Evolutionary conservation across 2,888 invertebrate species (phyloP), one percentile per base, ranked within the genome.

Genomic region (Melieria omissa): DNA sequence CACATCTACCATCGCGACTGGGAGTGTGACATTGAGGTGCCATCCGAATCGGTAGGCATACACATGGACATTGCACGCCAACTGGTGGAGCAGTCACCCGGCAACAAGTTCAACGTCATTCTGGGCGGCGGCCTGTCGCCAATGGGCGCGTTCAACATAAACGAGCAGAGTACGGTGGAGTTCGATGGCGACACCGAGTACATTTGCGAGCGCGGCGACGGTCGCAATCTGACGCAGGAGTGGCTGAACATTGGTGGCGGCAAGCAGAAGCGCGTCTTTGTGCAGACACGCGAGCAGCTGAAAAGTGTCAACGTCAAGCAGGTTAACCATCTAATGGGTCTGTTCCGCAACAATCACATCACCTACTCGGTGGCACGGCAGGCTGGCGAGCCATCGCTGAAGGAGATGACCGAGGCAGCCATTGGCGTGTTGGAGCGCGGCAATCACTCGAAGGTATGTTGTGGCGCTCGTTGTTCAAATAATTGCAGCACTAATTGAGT

Each of bases 51-150:
- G 0, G 71, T 90, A 88, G 82, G 81, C 78, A 70, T 89, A 77
- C 81, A 84, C 61, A 75, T 73, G 0, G 92, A 92, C 78, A 91
- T 92, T 69, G 91, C 90, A 0, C 84, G 89, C 0, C 92, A 92
- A 79, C 84, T 92, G 65, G 86, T 92, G 41, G 90, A 91, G 79
- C 89, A 90, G 76, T 86, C 86, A 10, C 91, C 92, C 0, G 92
- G 91, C 60, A 89, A 86, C 77, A 86, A 89, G 67, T 88, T 91
- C 47, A 90, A 90, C 83, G 91, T 91, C 1, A 88, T 92, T 7
- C 85, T 92, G 80, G 92, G 91, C 10, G 92, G 92, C 3, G 92
- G 92, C 3, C 86, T 88, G 4, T 86, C 87, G 14, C 85, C 87
- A 7, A 80, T 90, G 84, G 88, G 89, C 47, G 83, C 84, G 0